Evolutionary conservation across 2,113 vertebrate species (phyloP).

Genomic region (Oncorhynchus gorbuscha): DNA sequence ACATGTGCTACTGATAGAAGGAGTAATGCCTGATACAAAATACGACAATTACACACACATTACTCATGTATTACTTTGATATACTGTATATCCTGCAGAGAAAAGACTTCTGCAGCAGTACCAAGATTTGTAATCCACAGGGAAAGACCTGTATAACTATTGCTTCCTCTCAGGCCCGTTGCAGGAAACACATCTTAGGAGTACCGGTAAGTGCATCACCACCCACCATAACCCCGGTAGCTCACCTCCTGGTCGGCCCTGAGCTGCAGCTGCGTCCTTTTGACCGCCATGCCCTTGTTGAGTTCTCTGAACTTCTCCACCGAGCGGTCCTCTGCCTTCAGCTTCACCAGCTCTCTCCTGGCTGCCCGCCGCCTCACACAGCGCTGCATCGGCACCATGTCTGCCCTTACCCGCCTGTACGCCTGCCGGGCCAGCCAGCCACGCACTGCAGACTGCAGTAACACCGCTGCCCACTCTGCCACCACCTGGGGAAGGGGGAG

Average conservation of each 20-base stretch:
- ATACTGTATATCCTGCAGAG: neutral
- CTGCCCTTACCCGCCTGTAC: constrained; percentile 46
- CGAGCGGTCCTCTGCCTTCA: constrained; percentile 67
- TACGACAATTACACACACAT: neutral
- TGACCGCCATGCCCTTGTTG: constrained; percentile 77
- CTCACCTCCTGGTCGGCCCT: constrained; percentile 71
- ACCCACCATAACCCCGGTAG: neutral
- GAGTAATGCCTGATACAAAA: too few relatives aligned
- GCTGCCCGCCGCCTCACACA: constrained; percentile 72
- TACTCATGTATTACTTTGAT: neutral
- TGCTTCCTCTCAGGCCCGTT: constrained; percentile 49
- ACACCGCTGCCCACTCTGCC: constrained; percentile 54
- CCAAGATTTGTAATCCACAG: neutral
- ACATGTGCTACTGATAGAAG: too few relatives aligned
- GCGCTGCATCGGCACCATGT: constrained; percentile 71
- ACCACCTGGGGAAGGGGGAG: constrained; percentile 55
- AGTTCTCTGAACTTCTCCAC: constrained; percentile 21
- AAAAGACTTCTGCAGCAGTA: neutral
- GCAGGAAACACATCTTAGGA: constrained; percentile 65
- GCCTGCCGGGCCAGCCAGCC: constrained; percentile 69
- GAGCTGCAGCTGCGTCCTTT: constrained; percentile 77
- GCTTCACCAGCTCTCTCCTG: constrained; percentile 58
- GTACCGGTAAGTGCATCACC: neutral
- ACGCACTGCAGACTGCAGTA: constrained; percentile 68
- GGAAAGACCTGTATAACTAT: neutral